Base-by-base conservation (phyloP, 2,797 vertebrate genomes). In the Macroramphosus scolopax region DNA sequence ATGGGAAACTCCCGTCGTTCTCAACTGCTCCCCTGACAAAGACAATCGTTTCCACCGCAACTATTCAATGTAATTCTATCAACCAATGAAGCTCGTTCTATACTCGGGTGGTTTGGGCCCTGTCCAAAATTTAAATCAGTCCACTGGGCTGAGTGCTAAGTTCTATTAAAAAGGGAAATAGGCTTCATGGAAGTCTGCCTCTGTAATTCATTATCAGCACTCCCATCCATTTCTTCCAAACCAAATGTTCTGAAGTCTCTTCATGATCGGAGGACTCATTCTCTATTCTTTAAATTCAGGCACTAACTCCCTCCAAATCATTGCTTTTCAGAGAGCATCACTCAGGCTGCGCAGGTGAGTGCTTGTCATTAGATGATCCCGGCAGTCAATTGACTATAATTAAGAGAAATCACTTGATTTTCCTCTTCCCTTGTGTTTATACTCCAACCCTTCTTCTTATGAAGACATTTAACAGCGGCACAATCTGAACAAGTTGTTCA, bases 291-390 rank as follows among this genome's bases (percentile, higher is more conserved):
- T 73, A 72, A 63, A 87, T 86, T 87, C 86, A 51, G 24, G 42
- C 28, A 26, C 34, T 36, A 78, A 57, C 46, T 56, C 41, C 63
- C 46, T 56, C 41, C 63, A 61, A 86, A 86, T 84, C 64, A 71
- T 49, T 14, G 25, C 68, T 84, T 89, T 87, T 85, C 83, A 62
- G 55, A 49, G 41, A 74, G 58, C 51, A 40, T 63, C 57, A 44
- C 41, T 81, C 64, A 74, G 67, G 72, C 70, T 48, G 40, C 59
- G 68, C 82, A 89, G 85, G 87, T 88, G 81, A 63, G 67, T 75
- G 80, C 78, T 80, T 72, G 75, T 64, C 51, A 58, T 63, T 30
- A 29, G 30, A 52, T 48, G 50, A 81, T 74, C 35, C 56, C 8
- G 1, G 30, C 31, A 60, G 58, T 46, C 44, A 54, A 75, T 73